Conservation (phyloP, 2,113 vertebrate species). For the Cheirogaleus medius region DNA sequence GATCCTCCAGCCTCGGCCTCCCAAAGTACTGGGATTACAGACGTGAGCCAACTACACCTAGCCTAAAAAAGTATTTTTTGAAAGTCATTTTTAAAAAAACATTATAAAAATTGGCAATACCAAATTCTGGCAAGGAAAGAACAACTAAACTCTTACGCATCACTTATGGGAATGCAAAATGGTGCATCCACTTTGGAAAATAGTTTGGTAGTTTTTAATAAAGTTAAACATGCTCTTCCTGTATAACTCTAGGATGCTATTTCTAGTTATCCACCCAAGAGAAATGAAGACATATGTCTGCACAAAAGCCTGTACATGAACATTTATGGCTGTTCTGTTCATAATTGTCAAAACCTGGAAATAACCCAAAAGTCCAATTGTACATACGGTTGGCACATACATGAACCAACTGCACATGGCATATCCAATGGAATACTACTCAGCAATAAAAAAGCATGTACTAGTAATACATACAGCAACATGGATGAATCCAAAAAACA, state of each 20-base stretch:
- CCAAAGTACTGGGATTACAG: no score
- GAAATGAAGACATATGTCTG: neutral
- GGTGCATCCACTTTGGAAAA: neutral
- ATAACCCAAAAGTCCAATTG: neutral
- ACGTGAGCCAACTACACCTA: no score
- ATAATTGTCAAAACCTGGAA: neutral
- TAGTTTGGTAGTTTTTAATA: neutral
- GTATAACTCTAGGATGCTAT: neutral
- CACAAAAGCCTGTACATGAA: neutral
- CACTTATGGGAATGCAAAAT: neutral
- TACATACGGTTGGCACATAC: neutral
- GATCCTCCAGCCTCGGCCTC: no score
- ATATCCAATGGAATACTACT: neutral
- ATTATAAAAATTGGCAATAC: neutral
- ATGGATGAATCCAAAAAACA: neutral
- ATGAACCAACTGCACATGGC: neutral
- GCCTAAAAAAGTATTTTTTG: neutral
- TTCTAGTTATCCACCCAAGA: neutral
- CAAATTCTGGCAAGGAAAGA: neutral
- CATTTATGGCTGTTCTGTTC: neutral
- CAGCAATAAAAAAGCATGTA: neutral
- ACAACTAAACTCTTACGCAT: neutral
- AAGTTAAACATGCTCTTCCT: neutral
- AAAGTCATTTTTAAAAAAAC: neutral
- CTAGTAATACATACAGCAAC: neutral